These are phyloP conservation scores for Beris morrisii DNA, from an alignment of 2,888 invertebrate species.

Conservation along the genomic window DNA sequence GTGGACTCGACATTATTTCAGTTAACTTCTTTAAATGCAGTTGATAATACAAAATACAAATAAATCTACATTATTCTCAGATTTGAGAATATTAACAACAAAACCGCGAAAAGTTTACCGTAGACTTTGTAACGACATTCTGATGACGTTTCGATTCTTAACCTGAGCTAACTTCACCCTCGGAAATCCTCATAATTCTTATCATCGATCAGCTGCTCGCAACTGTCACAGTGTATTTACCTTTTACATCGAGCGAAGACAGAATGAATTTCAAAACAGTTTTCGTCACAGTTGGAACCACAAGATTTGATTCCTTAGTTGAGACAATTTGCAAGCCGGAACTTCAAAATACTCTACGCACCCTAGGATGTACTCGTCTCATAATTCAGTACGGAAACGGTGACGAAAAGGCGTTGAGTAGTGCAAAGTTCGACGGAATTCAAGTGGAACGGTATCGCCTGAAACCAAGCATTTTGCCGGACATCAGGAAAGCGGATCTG, in stretches of 20 bases:
- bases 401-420: slow-evolving; percentile 40
- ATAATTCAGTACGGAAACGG: slow-evolving; percentile 81
- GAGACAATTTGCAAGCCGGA: slow-evolving; percentile 62
- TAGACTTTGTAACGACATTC: too few relatives aligned
- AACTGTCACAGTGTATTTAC: too few relatives aligned
- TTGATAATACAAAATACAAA: too few relatives aligned
- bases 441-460: slow-evolving; percentile 68
- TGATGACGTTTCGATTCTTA: too few relatives aligned
- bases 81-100: too few relatives aligned
- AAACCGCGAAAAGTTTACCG: too few relatives aligned
- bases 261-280: slow-evolving; percentile 10
- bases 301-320: slow-evolving; percentile 85
- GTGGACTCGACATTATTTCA: too few relatives aligned
- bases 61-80: too few relatives aligned
- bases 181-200: too few relatives aligned
- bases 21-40: too few relatives aligned
- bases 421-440: slow-evolving; percentile 42
- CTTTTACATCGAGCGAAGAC: background rate
- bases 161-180: too few relatives aligned
- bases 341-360: slow-evolving; percentile 62
- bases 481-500: slow-evolving; percentile 75
- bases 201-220: too few relatives aligned
- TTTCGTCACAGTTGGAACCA: slow-evolving; percentile 97
- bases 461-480: slow-evolving; percentile 69
- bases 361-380: slow-evolving; percentile 69